Evolutionary conservation across 2,888 invertebrate species (phyloP).

Genomic region (Tinea pellionella): DNA sequence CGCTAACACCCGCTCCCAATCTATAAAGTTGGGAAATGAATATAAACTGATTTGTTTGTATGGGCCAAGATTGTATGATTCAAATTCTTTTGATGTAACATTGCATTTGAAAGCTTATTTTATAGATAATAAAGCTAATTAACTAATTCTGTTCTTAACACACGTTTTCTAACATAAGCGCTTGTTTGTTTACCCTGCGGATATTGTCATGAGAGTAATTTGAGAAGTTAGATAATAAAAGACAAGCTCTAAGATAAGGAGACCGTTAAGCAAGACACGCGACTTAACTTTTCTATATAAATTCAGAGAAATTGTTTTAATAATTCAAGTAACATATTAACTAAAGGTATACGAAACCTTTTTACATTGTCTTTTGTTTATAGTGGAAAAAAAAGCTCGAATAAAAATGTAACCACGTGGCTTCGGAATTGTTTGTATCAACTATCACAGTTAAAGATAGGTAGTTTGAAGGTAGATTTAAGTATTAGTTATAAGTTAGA

Average conservation of each 20-base stretch:
- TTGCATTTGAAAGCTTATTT: neutral
- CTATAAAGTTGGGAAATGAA: neutral
- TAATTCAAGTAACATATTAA: neutral
- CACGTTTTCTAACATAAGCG: neutral
- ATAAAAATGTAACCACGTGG: neutral
- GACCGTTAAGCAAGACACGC: neutral
- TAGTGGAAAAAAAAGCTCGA: neutral
- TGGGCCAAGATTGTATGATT: neutral
- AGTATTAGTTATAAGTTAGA: no score
- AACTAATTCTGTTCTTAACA: neutral
- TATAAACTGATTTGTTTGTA: neutral
- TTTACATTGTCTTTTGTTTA: no score
- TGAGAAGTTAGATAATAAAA: slow-evolving; percentile 6
- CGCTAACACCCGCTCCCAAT: neutral
- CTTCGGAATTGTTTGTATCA: neutral
- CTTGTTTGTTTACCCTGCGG: neutral
- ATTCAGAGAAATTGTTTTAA: neutral
- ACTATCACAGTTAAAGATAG: no score
- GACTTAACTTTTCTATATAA: neutral
- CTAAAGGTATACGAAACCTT: neutral
- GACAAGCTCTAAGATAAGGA: neutral
- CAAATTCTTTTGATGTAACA: neutral
- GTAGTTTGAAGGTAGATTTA: no score
- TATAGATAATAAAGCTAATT: neutral
- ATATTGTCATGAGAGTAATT: neutral